phyloP scores from a whole-genome alignment of 2,113 vertebrate genomes.

The Oncorhynchus mykiss region DNA sequence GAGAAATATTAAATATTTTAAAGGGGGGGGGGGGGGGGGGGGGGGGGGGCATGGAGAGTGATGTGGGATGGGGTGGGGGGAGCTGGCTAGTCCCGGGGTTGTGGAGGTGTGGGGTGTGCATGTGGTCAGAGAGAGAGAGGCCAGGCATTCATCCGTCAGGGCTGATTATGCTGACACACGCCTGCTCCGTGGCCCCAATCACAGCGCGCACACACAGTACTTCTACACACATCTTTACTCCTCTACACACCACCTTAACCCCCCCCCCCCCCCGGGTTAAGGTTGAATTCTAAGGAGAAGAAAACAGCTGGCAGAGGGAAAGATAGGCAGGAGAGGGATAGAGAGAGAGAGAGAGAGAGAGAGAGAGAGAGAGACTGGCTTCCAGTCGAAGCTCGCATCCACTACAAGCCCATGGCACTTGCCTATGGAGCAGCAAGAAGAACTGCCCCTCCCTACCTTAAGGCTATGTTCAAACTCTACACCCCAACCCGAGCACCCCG shows the following conservation, averaged over 20 bases:
- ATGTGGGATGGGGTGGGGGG: neutral
- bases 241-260: neutral
- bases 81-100: conserved; percentile 8
- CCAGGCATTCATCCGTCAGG: conserved; percentile 64
- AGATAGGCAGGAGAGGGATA: neutral
- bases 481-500: no score
- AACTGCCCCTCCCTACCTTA: no score
- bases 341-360: neutral
- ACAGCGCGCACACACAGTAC: conserved; percentile 27
- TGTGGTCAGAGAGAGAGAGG: conserved; percentile 46
- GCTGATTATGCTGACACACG: conserved; percentile 69
- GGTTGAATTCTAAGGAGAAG: neutral
- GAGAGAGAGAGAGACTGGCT: neutral
- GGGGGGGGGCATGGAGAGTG: conserved; percentile 11
- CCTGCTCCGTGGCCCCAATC: conserved; percentile 48
- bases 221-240: conserved; percentile 17
- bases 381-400: no score
- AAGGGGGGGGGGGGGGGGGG: neutral
- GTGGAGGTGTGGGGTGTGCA: conserved; percentile 12
- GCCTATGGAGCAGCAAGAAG: no score
- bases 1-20: neutral
- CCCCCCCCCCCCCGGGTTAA: no score
- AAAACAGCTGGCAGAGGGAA: conserved; percentile 11
- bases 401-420: no score
- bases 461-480: no score